Percentiles rank a stretch among this genome's conserved stretches.
phyloP scores from a whole-genome alignment of 2,113 vertebrate species.

The Laticauda colubrina region DNA sequence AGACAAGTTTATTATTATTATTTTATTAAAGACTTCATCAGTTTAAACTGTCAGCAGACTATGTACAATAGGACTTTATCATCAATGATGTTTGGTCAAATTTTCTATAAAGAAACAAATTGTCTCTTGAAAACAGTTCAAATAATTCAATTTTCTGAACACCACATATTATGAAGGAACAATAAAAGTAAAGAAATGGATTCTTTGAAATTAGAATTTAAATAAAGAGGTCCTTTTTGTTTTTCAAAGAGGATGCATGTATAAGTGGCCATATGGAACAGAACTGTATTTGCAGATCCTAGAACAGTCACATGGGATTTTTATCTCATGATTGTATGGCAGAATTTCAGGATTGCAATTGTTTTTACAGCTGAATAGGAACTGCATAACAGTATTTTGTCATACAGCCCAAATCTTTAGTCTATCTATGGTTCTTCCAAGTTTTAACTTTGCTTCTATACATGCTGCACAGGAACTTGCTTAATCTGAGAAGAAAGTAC shows the following conservation, averaged over 20 bases:
- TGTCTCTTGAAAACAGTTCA: not conserved
- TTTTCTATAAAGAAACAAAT: slow-evolving; percentile 13
- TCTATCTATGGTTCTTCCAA: slow-evolving; percentile 46
- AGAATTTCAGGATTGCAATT: slow-evolving; percentile 60
- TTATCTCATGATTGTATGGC: slow-evolving; percentile 56
- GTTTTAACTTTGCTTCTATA: slow-evolving; percentile 53
- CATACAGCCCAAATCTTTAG: slow-evolving; percentile 59
- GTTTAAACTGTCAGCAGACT: not conserved
- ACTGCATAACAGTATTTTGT: slow-evolving; percentile 58
- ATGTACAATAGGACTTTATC: not conserved
- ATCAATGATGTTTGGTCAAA: not conserved
- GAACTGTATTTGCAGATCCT: slow-evolving; percentile 49
- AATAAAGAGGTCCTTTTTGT: slow-evolving; percentile 9
- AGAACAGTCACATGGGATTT: slow-evolving; percentile 47
- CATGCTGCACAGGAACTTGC: not conserved
- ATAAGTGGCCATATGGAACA: slow-evolving; percentile 29
- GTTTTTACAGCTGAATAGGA: slow-evolving; percentile 71
- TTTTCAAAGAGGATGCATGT: slow-evolving; percentile 14
- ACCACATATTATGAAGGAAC: slow-evolving; percentile 19
- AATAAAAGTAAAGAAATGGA: slow-evolving; percentile 22
- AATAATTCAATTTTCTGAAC: slow-evolving; percentile 21
- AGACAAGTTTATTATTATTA: not conserved
- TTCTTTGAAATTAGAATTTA: slow-evolving; percentile 19
- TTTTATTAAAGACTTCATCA: slow-evolving; percentile 10
- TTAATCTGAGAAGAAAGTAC: not conserved